Base-by-base conservation (phyloP, 2,888 invertebrate genomes). In the Pristionchus mayeri region DNA sequence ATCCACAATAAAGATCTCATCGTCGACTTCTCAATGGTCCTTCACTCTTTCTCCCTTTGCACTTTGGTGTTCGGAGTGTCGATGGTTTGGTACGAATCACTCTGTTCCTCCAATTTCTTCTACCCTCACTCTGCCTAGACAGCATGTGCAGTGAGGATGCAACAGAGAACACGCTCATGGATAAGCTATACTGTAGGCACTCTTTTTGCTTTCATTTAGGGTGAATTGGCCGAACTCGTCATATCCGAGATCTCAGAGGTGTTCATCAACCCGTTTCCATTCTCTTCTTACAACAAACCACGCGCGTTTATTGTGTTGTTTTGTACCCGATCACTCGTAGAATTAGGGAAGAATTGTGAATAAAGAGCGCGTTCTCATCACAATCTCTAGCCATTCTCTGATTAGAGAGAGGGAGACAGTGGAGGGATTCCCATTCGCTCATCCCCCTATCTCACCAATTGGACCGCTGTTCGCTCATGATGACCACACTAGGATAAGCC, bases 251-350 rank as follows among this genome's bases (percentile, higher is more conserved):
- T 60, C 60, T 30, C 16, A 57, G 57, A 57, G 57, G 57, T 24
- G n/a, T n/a, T 60, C 27, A 60, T 60, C 60, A 60, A 60, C 60
- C 60, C 60, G 60, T 60, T 60, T 60, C 16, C 60, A 27, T 30
- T 60, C 27, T 60, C 60, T 60, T 60, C 60, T 60, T 30, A 60
- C 60, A 60, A 60, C 60, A 60, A 60, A 60, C 60, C 30, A 60
- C 60, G 30, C n/a, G n/a, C 60, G 60, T 60, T 60, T 11, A 27
- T 60, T 60, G 60, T 60, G 60, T 60, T 60, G 60, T 60, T 60
- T 60, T 60, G 60, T 60, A 60, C 60, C 60, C 30, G 60, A 60
- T 60, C 60, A 30, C 60, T 60, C 60, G 9, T 30, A 9, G 13
- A 44, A 44, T 9, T 44, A 13, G 44, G 44, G 13, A 44, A 18